Evolutionary conservation across 2,113 vertebrate genomes (phyloP).

Genomic region (Rhodinocichla rosea): DNA sequence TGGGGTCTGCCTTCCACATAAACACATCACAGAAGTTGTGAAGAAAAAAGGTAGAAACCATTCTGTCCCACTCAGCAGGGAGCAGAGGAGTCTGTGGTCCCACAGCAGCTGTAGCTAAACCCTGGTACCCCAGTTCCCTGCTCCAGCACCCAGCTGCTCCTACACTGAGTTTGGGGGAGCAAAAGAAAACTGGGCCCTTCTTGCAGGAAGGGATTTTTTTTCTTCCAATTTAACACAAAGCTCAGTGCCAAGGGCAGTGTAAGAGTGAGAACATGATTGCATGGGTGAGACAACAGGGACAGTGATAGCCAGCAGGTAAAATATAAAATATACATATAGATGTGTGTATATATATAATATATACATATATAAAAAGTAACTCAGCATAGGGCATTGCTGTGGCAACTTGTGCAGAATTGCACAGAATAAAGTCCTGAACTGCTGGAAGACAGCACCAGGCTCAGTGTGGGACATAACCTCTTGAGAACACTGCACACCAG

Average conservation of each 20-base stretch:
- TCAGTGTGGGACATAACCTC: not conserved
- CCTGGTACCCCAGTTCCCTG: not conserved
- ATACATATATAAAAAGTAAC: not conserved
- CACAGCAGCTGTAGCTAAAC: not conserved
- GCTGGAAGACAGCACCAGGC: not conserved
- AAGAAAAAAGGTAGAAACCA: conserved; percentile 9
- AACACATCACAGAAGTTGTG: not conserved
- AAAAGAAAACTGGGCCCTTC: not conserved
- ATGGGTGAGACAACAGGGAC: not conserved
- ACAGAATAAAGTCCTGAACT: not conserved
- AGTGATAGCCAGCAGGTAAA: not conserved
- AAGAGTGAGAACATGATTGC: not conserved
- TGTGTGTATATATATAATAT: no score
- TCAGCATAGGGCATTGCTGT: not conserved
- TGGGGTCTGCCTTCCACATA: not conserved
- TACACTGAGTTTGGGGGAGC: not conserved
- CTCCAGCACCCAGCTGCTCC: not conserved
- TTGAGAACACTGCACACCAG: not conserved
- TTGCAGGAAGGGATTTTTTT: not conserved
- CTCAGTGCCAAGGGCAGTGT: not conserved
- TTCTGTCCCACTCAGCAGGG: not conserved
- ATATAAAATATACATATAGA: not conserved
- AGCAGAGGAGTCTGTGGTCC: not conserved
- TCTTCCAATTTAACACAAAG: not conserved
- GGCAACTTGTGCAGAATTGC: not conserved